Percentiles rank a stretch among this genome's conserved stretches.
These are phyloP conservation scores for Ploceus nigricollis DNA, from an alignment of 2,113 vertebrate species.

Conservation along the genomic window DNA sequence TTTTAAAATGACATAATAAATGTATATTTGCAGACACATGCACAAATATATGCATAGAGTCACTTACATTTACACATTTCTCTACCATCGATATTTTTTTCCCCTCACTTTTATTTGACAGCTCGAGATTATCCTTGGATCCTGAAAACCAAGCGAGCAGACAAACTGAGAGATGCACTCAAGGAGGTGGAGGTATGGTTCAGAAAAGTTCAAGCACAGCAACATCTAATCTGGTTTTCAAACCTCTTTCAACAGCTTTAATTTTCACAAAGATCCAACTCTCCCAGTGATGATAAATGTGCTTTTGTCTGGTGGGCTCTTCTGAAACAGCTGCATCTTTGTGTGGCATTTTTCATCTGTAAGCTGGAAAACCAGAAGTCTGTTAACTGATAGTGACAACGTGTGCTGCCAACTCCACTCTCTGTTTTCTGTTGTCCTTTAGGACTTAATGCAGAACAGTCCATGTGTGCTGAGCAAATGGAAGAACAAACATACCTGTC, in stretches of 20 bases:
- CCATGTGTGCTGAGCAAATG: slow-evolving; percentile 89
- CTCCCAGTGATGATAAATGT: slow-evolving; percentile 78
- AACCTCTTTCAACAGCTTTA: slow-evolving; percentile 89
- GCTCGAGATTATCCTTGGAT: slow-evolving; percentile 90
- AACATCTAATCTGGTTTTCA: slow-evolving; percentile 85
- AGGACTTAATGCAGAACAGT: slow-evolving; percentile 90
- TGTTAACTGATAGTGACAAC: slow-evolving; percentile 53
- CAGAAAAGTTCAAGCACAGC: slow-evolving; percentile 76
- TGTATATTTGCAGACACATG: not conserved
- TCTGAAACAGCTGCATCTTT: slow-evolving; percentile 87
- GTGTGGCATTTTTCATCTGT: slow-evolving; percentile 63
- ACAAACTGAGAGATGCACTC: slow-evolving; percentile 89
- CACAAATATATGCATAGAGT: rapidly evolving
- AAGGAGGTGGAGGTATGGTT: slow-evolving; percentile 93
- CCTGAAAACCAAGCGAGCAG: slow-evolving; percentile 85
- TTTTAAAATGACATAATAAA: not conserved
- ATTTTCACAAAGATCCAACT: slow-evolving; percentile 87
- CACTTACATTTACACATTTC: not conserved
- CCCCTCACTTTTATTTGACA: slow-evolving; percentile 58
- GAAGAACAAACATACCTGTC: slow-evolving; percentile 90
- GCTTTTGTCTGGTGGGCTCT: slow-evolving; percentile 77
- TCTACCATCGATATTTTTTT: not conserved
- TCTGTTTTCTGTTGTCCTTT: slow-evolving; percentile 73
- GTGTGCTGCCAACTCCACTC: slow-evolving; percentile 49
- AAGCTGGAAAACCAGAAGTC: slow-evolving; percentile 67